Conservation (phyloP, 2,888 invertebrate species). For the Trichacis sp. region DNA sequence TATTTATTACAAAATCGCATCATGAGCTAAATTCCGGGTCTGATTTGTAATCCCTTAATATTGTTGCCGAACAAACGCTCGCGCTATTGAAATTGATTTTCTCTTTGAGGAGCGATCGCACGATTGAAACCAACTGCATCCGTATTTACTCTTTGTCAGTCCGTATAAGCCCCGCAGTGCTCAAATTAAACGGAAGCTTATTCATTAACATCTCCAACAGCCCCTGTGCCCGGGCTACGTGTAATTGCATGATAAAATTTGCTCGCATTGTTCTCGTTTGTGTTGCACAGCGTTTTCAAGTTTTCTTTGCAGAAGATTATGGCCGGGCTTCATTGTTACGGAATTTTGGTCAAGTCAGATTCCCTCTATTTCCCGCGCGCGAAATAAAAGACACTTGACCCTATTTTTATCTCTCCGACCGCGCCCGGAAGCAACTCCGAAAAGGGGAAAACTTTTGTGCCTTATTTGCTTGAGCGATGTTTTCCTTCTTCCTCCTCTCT, state of each 20-base stretch:
- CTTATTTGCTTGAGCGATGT: background rate
- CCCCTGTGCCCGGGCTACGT: background rate
- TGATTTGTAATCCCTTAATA: constrained; percentile 7
- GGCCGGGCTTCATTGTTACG: background rate
- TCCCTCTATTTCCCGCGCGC: background rate
- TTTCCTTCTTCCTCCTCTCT: no score
- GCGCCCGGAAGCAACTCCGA: background rate
- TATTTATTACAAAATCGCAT: constrained; percentile 4
- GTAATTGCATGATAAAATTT: constrained; percentile 5
- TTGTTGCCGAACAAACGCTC: background rate
- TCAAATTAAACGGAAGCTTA: constrained; percentile 4
- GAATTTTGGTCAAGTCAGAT: background rate
- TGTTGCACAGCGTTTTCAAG: background rate
- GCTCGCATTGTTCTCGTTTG: constrained; percentile 1
- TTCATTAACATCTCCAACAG: constrained; percentile 4
- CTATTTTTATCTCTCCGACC: background rate
- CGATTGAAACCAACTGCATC: constrained; percentile 2
- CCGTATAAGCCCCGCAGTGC: background rate
- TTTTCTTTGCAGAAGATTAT: background rate
- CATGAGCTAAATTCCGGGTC: background rate
- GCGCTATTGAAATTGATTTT: constrained; percentile 8
- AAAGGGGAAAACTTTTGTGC: background rate
- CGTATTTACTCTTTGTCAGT: constrained; percentile 3
- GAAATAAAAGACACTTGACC: background rate
- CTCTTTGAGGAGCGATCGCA: constrained; percentile 1